Evolutionary conservation across 2,797 vertebrate genomes (phyloP).

Genomic region (Acanthopagrus latus): DNA sequence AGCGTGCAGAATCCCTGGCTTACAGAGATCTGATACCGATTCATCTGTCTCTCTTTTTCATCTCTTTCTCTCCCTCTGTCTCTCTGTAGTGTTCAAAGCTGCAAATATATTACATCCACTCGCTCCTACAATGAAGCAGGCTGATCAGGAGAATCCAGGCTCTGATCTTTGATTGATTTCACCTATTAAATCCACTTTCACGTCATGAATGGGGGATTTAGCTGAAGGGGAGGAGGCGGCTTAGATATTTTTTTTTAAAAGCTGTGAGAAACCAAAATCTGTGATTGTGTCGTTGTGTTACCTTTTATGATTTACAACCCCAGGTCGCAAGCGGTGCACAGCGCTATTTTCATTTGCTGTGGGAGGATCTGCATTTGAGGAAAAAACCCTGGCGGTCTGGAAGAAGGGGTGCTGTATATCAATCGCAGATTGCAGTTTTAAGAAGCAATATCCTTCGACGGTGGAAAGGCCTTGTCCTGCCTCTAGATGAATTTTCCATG

Average conservation of each 20-base stretch:
- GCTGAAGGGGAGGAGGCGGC: constrained; percentile 41
- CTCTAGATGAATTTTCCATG: constrained; percentile 39
- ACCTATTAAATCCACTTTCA: constrained; percentile 66
- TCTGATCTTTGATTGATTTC: constrained; percentile 71
- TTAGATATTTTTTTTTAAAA: constrained; percentile 51
- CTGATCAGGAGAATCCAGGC: constrained; percentile 50
- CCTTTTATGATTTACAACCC: constrained; percentile 27
- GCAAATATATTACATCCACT: constrained; percentile 56
- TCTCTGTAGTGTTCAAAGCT: constrained; percentile 60
- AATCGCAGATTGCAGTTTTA: constrained; percentile 27
- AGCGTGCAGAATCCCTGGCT: constrained; percentile 62
- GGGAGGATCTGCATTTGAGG: constrained; percentile 5
- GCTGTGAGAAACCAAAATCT: constrained; percentile 30
- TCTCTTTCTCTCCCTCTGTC: constrained; percentile 37
- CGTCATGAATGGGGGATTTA: constrained; percentile 50
- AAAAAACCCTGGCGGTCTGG: background rate
- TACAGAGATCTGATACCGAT: constrained; percentile 66
- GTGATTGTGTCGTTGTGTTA: background rate
- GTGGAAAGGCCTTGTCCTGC: constrained; percentile 48
- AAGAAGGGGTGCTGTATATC: constrained; percentile 2
- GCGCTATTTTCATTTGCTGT: background rate
- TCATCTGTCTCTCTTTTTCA: constrained; percentile 58
- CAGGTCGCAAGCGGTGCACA: background rate
- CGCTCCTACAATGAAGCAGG: constrained; percentile 40
- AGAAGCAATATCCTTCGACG: constrained; percentile 30